Conservation (phyloP, 2,888 invertebrate genomes). For the Monochamus alternatus region DNA sequence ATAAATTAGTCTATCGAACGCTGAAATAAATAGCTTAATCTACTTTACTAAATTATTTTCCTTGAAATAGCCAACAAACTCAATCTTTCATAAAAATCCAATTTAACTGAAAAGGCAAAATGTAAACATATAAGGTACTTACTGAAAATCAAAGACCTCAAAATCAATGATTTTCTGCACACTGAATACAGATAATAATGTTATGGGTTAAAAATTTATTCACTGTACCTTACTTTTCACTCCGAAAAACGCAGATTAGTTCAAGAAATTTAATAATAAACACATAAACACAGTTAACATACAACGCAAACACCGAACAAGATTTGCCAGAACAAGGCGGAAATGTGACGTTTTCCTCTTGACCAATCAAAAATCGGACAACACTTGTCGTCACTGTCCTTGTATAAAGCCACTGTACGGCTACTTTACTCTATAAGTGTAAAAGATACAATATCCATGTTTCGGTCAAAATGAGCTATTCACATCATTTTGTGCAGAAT, state of each 20-base stretch:
- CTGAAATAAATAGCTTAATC: neutral
- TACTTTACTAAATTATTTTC: neutral
- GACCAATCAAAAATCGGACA: conserved; percentile 15
- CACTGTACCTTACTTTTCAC: neutral
- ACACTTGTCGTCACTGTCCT: conserved; percentile 7
- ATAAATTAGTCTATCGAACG: too few species aligned
- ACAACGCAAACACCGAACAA: neutral
- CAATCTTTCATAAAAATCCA: neutral
- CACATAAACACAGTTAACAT: neutral
- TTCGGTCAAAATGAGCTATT: too few species aligned
- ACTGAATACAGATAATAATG: neutral
- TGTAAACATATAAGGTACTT: neutral
- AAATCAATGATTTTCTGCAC: neutral
- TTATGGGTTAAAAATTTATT: neutral
- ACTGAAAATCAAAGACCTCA: neutral
- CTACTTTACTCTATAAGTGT: too few species aligned
- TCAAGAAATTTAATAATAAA: conserved; percentile 8
- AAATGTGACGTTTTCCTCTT: neutral
- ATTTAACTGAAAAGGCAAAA: neutral
- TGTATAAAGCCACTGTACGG: conserved; percentile 7
- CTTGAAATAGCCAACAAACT: neutral
- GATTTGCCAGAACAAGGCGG: conserved; percentile 11
- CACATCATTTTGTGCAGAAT: too few species aligned
- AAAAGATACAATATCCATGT: too few species aligned
- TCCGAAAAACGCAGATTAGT: neutral